A percentile compares a stretch with the other conserved stretches of the same genome.
Conservation (phyloP, 2,888 invertebrate species). For the Caenorhabditis japonica region DNA sequence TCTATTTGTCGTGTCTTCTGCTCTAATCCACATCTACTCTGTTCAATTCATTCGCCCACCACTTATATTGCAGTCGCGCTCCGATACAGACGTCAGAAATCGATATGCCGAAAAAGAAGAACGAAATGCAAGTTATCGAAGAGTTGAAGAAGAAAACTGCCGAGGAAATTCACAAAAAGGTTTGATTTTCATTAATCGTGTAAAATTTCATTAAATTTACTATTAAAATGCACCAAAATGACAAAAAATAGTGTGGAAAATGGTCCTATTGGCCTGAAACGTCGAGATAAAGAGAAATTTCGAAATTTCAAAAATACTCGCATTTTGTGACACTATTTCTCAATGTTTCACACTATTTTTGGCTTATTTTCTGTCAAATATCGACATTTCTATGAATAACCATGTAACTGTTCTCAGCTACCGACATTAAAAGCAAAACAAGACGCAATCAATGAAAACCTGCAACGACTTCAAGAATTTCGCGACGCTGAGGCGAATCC, state of each 20-base stretch:
- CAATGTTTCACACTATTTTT: too few species aligned
- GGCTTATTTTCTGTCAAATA: too few species aligned
- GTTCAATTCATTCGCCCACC: neutral
- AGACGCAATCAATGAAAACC: conserved; percentile 63
- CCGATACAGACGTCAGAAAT: conserved; percentile 1
- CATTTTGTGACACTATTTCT: too few species aligned
- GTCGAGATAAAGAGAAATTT: too few species aligned
- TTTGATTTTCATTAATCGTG: too few species aligned
- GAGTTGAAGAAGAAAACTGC: conserved; percentile 22
- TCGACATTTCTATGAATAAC: too few species aligned
- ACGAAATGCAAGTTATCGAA: conserved; percentile 15
- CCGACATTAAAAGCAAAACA: conserved; percentile 37
- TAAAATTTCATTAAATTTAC: too few species aligned
- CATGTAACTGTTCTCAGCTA: conserved; percentile 26
- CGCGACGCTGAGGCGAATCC: conserved; percentile 39
- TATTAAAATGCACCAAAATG: too few species aligned
- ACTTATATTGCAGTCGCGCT: neutral
- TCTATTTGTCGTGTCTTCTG: conserved; percentile 21
- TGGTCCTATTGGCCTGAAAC: too few species aligned
- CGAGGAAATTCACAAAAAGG: conserved; percentile 33
- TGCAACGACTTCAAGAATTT: conserved; percentile 54
- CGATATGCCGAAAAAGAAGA: conserved; percentile 37
- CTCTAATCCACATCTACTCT: conserved; percentile 10
- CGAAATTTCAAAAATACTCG: too few species aligned
- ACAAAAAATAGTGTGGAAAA: too few species aligned